These are phyloP conservation scores for Gymnobelideus leadbeateri DNA, from an alignment of 2,113 vertebrate species.

Conservation along the genomic window DNA sequence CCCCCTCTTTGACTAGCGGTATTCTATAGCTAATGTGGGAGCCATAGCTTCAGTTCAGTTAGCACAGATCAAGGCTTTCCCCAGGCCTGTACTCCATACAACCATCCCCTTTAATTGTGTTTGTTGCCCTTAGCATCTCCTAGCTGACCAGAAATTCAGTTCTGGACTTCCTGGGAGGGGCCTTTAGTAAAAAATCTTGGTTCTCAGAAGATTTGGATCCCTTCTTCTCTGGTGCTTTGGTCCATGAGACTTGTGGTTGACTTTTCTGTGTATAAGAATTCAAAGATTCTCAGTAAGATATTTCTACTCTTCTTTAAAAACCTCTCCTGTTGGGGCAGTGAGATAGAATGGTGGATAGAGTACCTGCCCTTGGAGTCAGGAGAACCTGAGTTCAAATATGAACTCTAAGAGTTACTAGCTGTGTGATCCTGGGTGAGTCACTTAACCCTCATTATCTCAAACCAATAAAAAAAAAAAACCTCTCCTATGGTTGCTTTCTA, in stretches of 20 bases:
- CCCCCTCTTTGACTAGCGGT: background rate
- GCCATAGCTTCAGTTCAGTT: background rate
- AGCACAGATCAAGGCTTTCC: background rate
- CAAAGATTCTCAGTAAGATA: background rate
- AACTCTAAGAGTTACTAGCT: background rate
- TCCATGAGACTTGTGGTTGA: background rate
- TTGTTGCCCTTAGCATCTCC: background rate
- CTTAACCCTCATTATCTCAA: background rate
- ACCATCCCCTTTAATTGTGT: no score
- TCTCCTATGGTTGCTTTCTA: background rate
- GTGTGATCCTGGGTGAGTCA: background rate
- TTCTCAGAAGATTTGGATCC: background rate
- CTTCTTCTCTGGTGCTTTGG: background rate
- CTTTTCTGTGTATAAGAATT: background rate
- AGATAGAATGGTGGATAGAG: background rate
- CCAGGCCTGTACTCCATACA: background rate
- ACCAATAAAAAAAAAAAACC: background rate
- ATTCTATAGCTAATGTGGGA: background rate
- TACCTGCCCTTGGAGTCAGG: background rate
- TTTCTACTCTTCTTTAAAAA: background rate
- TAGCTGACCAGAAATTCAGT: background rate
- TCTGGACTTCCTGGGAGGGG: background rate
- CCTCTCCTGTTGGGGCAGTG: background rate
- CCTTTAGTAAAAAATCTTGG: background rate
- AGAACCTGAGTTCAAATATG: background rate